These are phyloP conservation scores for Allacma fusca DNA, from an alignment of 2,888 invertebrate genomes.

Conservation along the genomic window DNA sequence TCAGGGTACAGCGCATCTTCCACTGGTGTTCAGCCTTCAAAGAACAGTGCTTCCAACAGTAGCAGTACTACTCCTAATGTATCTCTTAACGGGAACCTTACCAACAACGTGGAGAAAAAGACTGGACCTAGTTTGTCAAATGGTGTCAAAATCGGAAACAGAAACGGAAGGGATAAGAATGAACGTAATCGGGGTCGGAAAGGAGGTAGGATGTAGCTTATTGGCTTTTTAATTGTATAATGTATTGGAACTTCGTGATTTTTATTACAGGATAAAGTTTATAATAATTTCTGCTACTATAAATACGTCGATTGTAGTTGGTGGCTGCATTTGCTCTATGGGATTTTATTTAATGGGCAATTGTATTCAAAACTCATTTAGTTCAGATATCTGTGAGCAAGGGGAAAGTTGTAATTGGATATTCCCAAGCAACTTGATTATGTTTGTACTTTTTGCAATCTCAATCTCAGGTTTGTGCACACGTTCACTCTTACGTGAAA, in stretches of 20 bases:
- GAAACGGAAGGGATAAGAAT: conserved; percentile 49
- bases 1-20: neutral
- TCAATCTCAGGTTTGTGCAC: no score
- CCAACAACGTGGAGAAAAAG: conserved; percentile 14
- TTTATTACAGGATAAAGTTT: neutral
- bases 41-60: neutral
- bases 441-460: no score
- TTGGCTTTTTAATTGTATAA: neutral
- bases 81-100: conserved; percentile 10
- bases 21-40: neutral
- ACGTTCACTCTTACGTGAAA: no score
- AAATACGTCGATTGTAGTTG: no score
- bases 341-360: no score
- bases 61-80: neutral
- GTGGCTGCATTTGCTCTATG: no score
- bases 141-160: neutral
- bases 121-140: conserved; percentile 23
- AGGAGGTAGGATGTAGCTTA: conserved; percentile 52
- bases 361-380: no score
- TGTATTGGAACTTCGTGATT: neutral
- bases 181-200: conserved; percentile 55
- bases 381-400: no score
- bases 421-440: no score
- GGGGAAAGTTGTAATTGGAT: no score
- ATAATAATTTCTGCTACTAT: no score